Conservation (phyloP, 2,113 vertebrate species). For the Alexandromys fortis region DNA sequence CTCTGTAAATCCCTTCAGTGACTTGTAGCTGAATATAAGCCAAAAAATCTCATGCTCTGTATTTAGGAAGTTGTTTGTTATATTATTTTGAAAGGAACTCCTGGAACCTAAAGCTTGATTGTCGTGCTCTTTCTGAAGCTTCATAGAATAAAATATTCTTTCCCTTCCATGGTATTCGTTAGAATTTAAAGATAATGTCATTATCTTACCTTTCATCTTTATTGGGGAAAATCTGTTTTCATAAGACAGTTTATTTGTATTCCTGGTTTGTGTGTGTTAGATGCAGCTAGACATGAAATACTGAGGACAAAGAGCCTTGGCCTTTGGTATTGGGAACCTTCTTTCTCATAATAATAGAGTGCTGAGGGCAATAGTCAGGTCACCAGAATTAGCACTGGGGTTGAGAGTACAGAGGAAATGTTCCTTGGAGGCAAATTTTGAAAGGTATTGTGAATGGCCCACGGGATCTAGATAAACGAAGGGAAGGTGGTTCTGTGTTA, state of each 20-base stretch:
- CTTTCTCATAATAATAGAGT: neutral
- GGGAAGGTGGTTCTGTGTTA: neutral
- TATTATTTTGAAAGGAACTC: slow-evolving; percentile 14
- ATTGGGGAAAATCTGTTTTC: neutral
- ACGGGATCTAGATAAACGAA: neutral
- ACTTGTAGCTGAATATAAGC: neutral
- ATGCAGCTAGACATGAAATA: neutral
- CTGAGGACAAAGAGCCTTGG: neutral
- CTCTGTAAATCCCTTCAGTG: neutral
- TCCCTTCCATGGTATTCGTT: neutral
- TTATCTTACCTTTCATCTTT: neutral
- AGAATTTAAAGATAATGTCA: slow-evolving; percentile 43
- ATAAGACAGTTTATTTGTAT: neutral
- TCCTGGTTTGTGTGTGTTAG: neutral
- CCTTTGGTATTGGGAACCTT: neutral
- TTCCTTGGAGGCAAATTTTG: slow-evolving; percentile 13
- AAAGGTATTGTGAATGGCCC: neutral
- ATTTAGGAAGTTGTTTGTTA: slow-evolving; percentile 40
- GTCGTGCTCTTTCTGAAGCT: slow-evolving; percentile 28
- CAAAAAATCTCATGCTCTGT: neutral
- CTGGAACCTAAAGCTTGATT: neutral
- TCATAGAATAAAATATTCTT: slow-evolving; percentile 17
- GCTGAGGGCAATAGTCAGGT: neutral
- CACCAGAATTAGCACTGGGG: neutral
- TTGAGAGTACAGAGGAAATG: neutral